phyloP scores from a whole-genome alignment of 2,888 invertebrate species.

The Pyrgus malvae region DNA sequence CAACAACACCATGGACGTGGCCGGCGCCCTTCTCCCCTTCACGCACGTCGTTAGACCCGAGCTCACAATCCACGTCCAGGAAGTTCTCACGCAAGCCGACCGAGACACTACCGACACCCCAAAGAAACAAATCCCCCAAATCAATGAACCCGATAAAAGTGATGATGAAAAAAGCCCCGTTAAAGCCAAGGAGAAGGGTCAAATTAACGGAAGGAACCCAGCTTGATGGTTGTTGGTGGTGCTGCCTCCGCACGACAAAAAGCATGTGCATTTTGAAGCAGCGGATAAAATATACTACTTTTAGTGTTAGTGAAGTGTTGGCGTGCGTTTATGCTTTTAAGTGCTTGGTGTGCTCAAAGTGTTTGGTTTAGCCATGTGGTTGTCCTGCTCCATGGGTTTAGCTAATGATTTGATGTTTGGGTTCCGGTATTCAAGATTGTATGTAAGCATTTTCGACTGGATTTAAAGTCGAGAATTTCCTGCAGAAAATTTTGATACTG shows the following conservation, averaged over 20 bases:
- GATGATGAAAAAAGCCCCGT: constrained; percentile 40
- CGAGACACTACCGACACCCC: constrained; percentile 44
- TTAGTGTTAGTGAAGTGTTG: constrained; percentile 33
- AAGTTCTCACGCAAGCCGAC: constrained; percentile 67
- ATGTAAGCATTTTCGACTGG: no score
- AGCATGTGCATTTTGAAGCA: constrained; percentile 75
- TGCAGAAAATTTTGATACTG: no score
- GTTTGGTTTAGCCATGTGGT: no score
- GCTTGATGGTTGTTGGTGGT: constrained; percentile 74
- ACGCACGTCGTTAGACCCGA: constrained; percentile 72
- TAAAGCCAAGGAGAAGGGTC: constrained; percentile 38
- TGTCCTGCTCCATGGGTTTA: no score
- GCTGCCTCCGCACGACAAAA: constrained; percentile 64
- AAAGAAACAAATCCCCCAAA: constrained; percentile 58
- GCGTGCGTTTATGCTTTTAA: background rate
- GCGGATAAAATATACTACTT: constrained; percentile 72
- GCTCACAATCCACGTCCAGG: constrained; percentile 71
- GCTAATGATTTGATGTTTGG: background rate
- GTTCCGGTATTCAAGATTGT: no score
- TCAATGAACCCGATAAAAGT: constrained; percentile 57
- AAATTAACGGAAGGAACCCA: constrained; percentile 40
- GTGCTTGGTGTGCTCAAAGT: constrained; percentile 1
- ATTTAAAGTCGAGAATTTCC: no score
- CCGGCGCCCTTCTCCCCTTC: constrained; percentile 73
- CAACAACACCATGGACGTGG: constrained; percentile 80